Base-by-base conservation (phyloP, 2,113 vertebrate species). In the Prinia subflava region DNA sequence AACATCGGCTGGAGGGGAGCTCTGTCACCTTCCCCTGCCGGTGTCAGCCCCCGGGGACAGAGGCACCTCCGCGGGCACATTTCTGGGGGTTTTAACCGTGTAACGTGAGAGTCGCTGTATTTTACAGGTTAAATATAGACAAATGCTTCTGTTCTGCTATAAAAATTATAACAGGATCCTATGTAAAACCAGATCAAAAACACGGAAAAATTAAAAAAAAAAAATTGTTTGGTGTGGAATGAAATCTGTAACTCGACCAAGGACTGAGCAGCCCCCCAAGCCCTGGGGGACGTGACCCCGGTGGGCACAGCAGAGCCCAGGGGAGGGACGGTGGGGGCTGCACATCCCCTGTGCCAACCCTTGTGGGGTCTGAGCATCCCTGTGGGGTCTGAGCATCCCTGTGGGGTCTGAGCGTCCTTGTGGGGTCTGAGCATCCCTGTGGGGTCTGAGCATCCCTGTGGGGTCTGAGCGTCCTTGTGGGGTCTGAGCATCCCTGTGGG, bases 241-340 rank as follows among this genome's bases (percentile, higher is more conserved):
- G 12, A 68, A 68, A 27, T 15, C 19, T 60, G 21, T 23, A 23
- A 10, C 39, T 78, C 2, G 56, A 46, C 3, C 35, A 18, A 22
- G 42, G 57, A 41, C 13, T 10, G 65, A 71, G 20, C 42, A 30
- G 30, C 2, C 4, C 33, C 47, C 14, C 5, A 11, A 7, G 7
- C 4, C 12, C 25, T 16, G 4, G 37, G 63, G 75, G 39, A 4
- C 3, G 10, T 2, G 4, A 37, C 19, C 8, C 2, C 10, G 18
- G 49, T 9, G 57, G 57, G 22, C 39, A 55, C 14, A 39, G 49
- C 49, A 39, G 39, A 73, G 33, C 47, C 20, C 7, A 24, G 31
- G 0, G 52, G 6, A 44, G 30, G 46, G 8, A 35, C 4, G 2
- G 5, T 1, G 10, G 55, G 42, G 52, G 42, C 70, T 44, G 13